These are phyloP conservation scores for Melangyna quadrimaculata DNA, from an alignment of 2,888 invertebrate genomes.

Conservation along the genomic window DNA sequence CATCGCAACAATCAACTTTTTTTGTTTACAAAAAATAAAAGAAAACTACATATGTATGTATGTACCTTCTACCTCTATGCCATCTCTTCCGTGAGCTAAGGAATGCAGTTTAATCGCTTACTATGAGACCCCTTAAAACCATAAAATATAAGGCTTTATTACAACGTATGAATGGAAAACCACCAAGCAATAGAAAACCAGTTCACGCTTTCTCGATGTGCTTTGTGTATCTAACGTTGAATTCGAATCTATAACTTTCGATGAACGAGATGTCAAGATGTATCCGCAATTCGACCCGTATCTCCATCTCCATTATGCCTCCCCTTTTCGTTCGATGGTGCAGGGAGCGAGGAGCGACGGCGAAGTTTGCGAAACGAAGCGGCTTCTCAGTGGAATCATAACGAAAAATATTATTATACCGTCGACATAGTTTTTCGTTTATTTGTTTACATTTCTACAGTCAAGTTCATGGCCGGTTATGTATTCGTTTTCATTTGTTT, in stretches of 20 bases:
- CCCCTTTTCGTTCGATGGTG: conserved; percentile 32
- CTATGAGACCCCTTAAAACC: background rate
- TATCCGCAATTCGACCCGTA: conserved; percentile 35
- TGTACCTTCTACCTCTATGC: no score
- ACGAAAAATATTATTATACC: conserved; percentile 52
- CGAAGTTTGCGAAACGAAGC: conserved; percentile 12
- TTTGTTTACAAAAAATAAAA: background rate
- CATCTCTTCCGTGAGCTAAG: background rate
- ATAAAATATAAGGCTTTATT: conserved; percentile 8
- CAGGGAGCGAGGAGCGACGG: conserved; percentile 4
- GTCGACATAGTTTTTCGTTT: conserved; percentile 71
- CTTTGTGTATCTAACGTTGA: background rate
- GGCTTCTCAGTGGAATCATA: conserved; percentile 54
- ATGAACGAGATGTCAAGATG: conserved; percentile 34
- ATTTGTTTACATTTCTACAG: conserved; percentile 73
- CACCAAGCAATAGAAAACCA: conserved; percentile 40
- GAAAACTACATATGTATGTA: background rate
- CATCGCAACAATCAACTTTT: background rate
- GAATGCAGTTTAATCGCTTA: conserved; percentile 15
- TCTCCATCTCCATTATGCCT: background rate
- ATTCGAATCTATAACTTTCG: conserved; percentile 55
- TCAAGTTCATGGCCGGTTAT: conserved; percentile 73
- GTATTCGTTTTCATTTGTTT: conserved; percentile 70
- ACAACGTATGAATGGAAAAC: conserved; percentile 15
- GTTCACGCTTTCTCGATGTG: conserved; percentile 61